These are phyloP conservation scores for Mesembrinibis cayennensis DNA, from an alignment of 2,113 vertebrate species.

Conservation along the genomic window DNA sequence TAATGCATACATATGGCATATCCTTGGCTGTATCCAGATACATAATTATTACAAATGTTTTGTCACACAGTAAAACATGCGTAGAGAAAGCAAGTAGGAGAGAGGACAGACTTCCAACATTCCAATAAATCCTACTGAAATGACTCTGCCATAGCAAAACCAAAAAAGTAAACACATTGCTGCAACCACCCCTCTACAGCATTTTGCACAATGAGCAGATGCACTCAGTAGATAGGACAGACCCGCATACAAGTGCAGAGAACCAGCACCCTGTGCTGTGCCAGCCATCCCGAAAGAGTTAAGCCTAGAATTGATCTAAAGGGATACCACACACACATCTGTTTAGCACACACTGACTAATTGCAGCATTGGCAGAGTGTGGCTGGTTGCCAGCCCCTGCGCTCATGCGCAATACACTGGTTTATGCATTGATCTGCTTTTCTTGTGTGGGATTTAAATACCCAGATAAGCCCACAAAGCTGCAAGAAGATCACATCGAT, in stretches of 20 bases:
- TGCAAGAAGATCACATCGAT: slow-evolving; percentile 50
- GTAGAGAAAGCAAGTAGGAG: not conserved
- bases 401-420: not conserved
- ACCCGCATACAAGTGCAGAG: rapidly evolving
- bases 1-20: not conserved
- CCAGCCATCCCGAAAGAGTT: not conserved
- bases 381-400: not conserved
- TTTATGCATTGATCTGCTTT: slow-evolving; percentile 16
- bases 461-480: slow-evolving; percentile 35
- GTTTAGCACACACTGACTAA: not conserved
- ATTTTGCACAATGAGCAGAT: rapidly evolving
- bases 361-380: not conserved
- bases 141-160: not conserved
- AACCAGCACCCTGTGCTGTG: not conserved
- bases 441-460: not conserved
- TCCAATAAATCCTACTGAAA: not conserved
- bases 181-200: not conserved
- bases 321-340: not conserved
- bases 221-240: not conserved
- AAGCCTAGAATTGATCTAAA: not conserved
- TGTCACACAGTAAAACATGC: not conserved
- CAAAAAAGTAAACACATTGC: rapidly evolving
- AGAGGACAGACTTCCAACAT: not conserved
- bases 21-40: not conserved
- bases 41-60: not conserved